phyloP scores from a whole-genome alignment of 2,113 vertebrate species.

The Columbina picui region DNA sequence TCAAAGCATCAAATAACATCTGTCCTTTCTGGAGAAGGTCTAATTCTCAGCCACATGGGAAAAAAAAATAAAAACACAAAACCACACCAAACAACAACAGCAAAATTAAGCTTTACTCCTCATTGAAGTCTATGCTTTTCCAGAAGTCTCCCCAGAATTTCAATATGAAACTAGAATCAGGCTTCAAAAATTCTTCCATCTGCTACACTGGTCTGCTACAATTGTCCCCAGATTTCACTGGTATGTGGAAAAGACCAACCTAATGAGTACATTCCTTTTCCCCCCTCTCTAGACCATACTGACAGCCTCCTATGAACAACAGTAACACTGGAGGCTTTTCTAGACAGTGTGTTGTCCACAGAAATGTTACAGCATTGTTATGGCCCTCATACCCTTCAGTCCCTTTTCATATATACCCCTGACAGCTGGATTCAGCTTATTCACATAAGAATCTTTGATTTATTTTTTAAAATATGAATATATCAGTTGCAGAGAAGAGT shows the following conservation, averaged over 20 bases:
- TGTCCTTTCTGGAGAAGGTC: neutral
- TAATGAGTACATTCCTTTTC: neutral
- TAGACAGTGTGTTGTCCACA: neutral
- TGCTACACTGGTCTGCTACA: neutral
- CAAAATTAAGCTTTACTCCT: neutral
- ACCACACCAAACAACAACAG: neutral
- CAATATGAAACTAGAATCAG: neutral
- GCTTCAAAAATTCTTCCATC: neutral
- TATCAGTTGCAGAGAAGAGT: neutral
- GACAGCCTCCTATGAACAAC: neutral
- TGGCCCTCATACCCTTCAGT: neutral
- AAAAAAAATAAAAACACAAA: neutral
- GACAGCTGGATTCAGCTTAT: neutral
- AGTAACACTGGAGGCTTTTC: neutral
- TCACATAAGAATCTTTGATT: accelerated
- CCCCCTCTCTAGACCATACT: neutral
- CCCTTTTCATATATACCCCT: neutral
- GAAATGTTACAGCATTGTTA: neutral
- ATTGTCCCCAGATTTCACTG: neutral
- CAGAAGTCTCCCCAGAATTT: neutral
- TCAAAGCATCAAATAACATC: neutral
- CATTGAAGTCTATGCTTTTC: neutral
- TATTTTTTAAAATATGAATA: neutral
- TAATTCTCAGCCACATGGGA: neutral
- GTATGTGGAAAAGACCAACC: neutral